Base-by-base conservation (phyloP, 2,888 invertebrate species). In the Eupithecia subfuscata region DNA sequence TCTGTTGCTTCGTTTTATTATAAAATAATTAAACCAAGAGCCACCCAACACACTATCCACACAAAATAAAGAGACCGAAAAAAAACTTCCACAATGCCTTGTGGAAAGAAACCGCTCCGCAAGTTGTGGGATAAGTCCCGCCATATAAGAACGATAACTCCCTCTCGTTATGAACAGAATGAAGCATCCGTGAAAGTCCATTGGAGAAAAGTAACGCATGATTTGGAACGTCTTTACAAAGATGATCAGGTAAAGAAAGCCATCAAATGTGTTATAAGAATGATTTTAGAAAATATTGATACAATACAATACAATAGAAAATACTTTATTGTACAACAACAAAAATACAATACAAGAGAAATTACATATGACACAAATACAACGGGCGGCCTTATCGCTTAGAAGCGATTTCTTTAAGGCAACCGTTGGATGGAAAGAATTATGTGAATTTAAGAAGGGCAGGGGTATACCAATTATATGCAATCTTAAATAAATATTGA, bases 131-230 rank as follows among this genome's bases (percentile, higher is more conserved):
- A 92, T 64, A 90, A 85, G 74, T 88, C 91, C 9, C 88, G 84
- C 79, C 75, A 84, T 0, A 77, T 94, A 48, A 84, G 83, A 70
- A 84, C 87, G 37, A 84, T 93, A 12, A 92, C 84, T 56, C 89
- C 90, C 22, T 95, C 95, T 22, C 88, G 86, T 1, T 94, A 92
- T 75, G 91, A 95, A 79, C 87, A 92, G 78, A 94, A 91, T 69
- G 94, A 93, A 80, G 88, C 87, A 0, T 91, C 92, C 1, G 94
- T 94, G 5, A 95, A 93, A 85, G 81, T 84, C 60, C 94, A 95
- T 76, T 95, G 95, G 94, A 90, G 83, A 74, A 91, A 91, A 77
- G 93, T 93, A 22, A 81, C 92, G 18, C 83, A 80, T n/a, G 88
- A 88, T 68, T 82, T 94, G 82, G 95, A 94, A 80, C 77, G 90